phyloP scores from a whole-genome alignment of 2,888 invertebrate genomes.

The Drosophila borealis region DNA sequence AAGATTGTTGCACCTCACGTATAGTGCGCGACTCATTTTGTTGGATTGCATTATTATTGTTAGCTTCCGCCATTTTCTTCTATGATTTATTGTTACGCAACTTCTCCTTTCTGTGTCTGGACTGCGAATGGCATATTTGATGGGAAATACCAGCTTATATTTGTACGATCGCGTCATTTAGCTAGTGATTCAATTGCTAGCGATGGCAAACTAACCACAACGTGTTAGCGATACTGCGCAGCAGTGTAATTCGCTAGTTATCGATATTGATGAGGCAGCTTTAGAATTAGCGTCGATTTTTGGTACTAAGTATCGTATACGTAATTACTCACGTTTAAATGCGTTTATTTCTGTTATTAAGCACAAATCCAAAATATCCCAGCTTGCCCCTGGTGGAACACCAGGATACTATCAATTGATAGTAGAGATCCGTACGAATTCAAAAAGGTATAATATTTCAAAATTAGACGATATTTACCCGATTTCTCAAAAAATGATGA shows the following conservation, averaged over 20 bases:
- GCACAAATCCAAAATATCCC: no score
- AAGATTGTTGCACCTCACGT: conserved; percentile 70
- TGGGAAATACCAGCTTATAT: conserved; percentile 20
- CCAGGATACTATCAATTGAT: no score
- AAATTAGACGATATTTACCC: no score
- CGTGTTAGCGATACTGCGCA: conserved; percentile 19
- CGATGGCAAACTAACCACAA: neutral
- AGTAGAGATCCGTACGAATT: no score
- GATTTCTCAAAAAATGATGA: no score
- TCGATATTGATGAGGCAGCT: conserved; percentile 8
- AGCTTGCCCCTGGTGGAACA: no score
- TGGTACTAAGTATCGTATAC: no score
- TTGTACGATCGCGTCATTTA: neutral
- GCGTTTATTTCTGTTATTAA: no score
- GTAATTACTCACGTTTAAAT: no score
- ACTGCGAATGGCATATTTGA: neutral
- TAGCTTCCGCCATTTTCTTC: conserved; percentile 18
- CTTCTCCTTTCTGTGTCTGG: neutral
- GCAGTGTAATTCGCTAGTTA: neutral
- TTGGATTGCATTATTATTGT: neutral
- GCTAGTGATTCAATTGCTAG: neutral
- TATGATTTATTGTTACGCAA: neutral
- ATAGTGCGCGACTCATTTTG: conserved; percentile 20
- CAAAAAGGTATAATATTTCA: no score
- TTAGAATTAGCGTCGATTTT: no score